Percentiles rank a stretch among this genome's conserved stretches.
Evolutionary conservation across 2,888 invertebrate genomes (phyloP).

Genomic region (Leptinotarsa haldemani): DNA sequence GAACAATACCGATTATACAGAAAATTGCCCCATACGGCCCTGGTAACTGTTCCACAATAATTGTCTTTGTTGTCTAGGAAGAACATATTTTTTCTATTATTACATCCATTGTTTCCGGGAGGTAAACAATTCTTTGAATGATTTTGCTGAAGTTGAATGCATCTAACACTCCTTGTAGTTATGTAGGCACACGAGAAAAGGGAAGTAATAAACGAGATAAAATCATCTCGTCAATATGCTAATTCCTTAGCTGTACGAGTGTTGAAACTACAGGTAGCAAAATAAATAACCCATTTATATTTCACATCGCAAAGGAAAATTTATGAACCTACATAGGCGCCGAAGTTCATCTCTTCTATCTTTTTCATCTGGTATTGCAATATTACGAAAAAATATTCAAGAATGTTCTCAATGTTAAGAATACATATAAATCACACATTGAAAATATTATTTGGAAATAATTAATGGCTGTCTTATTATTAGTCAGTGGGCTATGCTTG

Average conservation of each 20-base stretch:
- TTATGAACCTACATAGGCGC: conserved; percentile 29
- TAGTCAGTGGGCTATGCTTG: too few species aligned
- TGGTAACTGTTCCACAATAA: not conserved
- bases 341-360: not conserved
- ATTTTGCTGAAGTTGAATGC: conserved; percentile 3
- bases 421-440: too few species aligned
- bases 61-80: not conserved
- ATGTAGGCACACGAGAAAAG: conserved; percentile 22
- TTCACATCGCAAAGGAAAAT: conserved; percentile 37
- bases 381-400: too few species aligned
- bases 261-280: conserved; percentile 40
- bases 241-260: conserved; percentile 34
- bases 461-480: too few species aligned
- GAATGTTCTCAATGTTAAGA: too few species aligned
- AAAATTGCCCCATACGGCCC: too few species aligned
- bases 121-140: not conserved
- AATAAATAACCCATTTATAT: conserved; percentile 40
- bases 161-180: conserved; percentile 21
- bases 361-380: too few species aligned
- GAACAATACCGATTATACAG: too few species aligned
- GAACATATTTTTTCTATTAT: not conserved
- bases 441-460: too few species aligned
- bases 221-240: conserved; percentile 42
- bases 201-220: conserved; percentile 33
- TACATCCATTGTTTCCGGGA: not conserved